Percentiles rank a stretch among this genome's conserved stretches.
phyloP scores from a whole-genome alignment of 2,797 vertebrate species.

The Protosalanx chinensis region DNA sequence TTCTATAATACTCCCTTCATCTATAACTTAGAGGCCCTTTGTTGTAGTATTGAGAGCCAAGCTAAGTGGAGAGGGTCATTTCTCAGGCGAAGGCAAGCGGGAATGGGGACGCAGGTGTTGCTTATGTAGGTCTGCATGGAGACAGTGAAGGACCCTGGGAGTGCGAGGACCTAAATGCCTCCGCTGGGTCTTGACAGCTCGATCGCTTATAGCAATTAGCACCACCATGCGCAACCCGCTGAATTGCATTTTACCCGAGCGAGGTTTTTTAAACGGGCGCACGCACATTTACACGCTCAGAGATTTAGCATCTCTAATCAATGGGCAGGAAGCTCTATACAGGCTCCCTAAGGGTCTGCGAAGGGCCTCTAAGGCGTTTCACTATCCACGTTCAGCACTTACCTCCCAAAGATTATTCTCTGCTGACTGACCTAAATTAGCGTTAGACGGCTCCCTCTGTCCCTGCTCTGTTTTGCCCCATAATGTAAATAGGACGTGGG shows the following conservation, averaged over 20 bases:
- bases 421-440: conserved; percentile 73
- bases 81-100: conserved; percentile 43
- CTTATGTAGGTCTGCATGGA: conserved; percentile 67
- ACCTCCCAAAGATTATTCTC: conserved; percentile 68
- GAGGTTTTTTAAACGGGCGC: conserved; percentile 36
- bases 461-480: conserved; percentile 61
- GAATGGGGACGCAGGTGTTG: conserved; percentile 79
- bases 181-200: conserved; percentile 68
- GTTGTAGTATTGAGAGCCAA: conserved; percentile 47
- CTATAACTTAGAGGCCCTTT: conserved; percentile 58
- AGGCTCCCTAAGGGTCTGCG: conserved; percentile 68
- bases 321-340: conserved; percentile 60
- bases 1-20: conserved; percentile 45
- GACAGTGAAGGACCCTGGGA: conserved; percentile 63
- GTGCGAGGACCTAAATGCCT: conserved; percentile 70
- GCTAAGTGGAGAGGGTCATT: conserved; percentile 55
- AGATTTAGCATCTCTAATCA: conserved; percentile 75
- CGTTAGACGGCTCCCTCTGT: conserved; percentile 58
- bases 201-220: conserved; percentile 78
- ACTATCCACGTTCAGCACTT: conserved; percentile 75
- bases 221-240: conserved; percentile 61
- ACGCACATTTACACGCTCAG: conserved; percentile 48
- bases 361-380: conserved; percentile 70
- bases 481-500: conserved; percentile 64
- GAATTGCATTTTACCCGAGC: conserved; percentile 66